Evolutionary conservation across 1,140 invertebrate genomes (phyloP).

Genomic region (Yoshiicerus persimilis): DNA sequence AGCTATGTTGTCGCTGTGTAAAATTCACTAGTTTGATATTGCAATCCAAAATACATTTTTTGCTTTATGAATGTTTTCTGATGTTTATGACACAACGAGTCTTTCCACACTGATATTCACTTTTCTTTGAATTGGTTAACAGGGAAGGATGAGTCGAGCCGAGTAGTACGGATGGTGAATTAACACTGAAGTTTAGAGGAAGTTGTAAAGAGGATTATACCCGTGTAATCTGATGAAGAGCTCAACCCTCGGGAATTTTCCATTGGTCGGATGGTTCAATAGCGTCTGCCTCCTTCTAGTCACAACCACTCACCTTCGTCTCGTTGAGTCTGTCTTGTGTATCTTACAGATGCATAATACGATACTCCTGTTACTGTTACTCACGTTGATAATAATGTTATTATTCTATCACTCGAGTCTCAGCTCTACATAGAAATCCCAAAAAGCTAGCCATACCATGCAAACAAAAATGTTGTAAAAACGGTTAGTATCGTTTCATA

Average conservation of each 20-base stretch:
- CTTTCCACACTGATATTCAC: background rate
- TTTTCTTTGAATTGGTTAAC: background rate
- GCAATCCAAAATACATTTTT: background rate
- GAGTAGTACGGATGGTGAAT: background rate
- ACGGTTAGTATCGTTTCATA: no score
- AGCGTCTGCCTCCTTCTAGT: background rate
- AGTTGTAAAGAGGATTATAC: slow-evolving; percentile 6
- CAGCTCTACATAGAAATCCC: no score
- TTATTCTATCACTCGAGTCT: no score
- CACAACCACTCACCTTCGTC: slow-evolving; percentile 10
- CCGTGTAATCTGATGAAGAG: slow-evolving; percentile 33
- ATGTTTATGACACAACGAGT: no score
- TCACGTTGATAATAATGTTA: background rate
- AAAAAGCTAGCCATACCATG: no score
- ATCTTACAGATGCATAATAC: background rate
- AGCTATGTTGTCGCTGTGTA: no score
- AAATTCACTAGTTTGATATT: no score
- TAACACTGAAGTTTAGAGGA: background rate
- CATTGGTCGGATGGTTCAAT: background rate
- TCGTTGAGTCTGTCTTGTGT: background rate
- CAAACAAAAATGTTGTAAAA: no score
- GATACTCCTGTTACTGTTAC: background rate
- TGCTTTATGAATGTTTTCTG: background rate
- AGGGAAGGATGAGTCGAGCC: background rate
- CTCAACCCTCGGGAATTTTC: slow-evolving; percentile 34